Percentiles rank a stretch among this genome's conserved stretches.
These are phyloP conservation scores for Protobothrops flavoviridis DNA, from an alignment of 2,113 vertebrate genomes.

Conservation along the genomic window DNA sequence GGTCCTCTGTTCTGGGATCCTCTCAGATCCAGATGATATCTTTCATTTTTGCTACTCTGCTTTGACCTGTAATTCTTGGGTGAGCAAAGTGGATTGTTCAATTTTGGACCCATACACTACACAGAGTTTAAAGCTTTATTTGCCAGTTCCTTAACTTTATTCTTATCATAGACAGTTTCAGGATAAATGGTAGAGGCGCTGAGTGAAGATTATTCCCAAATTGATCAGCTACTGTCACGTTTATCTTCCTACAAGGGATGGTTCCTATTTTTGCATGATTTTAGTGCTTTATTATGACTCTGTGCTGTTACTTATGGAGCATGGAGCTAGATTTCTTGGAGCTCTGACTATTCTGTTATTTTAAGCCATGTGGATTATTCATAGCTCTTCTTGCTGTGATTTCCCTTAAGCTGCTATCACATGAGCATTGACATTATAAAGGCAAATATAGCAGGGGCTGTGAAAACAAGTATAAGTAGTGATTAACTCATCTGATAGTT, in stretches of 20 bases:
- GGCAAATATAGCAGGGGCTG: not conserved
- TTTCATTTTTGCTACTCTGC: not conserved
- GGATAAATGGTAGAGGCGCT: not conserved
- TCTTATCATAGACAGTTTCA: not conserved
- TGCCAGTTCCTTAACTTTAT: not conserved
- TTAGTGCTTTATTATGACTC: not conserved
- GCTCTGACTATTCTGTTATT: not conserved
- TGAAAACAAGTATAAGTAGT: slow-evolving; percentile 1
- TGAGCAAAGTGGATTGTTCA: not conserved
- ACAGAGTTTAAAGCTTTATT: not conserved
- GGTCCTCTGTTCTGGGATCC: no score
- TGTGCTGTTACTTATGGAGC: not conserved
- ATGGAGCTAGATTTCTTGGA: not conserved
- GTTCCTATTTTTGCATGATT: not conserved
- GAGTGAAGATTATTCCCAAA: not conserved
- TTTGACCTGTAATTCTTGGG: not conserved
- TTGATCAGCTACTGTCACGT: not conserved
- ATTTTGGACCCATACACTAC: not conserved
- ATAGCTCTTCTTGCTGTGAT: not conserved
- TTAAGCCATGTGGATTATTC: not conserved
- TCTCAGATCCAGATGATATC: not conserved
- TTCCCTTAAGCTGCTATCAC: not conserved
- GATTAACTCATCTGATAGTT: not conserved
- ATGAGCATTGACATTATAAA: not conserved
- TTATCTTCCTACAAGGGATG: not conserved